These are phyloP conservation scores for Synodontis membranacea DNA, from an alignment of 2,113 vertebrate genomes.

Conservation along the genomic window DNA sequence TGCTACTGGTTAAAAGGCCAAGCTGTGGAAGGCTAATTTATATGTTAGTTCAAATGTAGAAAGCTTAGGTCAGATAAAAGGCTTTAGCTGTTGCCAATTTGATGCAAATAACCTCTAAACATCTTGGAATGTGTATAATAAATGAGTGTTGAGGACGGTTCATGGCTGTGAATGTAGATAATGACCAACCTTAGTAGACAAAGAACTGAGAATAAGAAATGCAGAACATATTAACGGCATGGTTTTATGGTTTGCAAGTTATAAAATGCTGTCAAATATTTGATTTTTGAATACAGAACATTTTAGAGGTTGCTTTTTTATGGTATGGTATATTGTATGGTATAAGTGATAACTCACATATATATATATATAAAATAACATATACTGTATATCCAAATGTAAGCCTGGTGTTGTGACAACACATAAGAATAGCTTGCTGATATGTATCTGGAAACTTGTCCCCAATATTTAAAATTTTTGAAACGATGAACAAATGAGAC, in stretches of 20 bases:
- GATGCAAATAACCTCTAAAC: neutral
- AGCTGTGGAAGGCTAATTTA: neutral
- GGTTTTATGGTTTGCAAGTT: neutral
- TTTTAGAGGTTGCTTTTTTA: constrained; percentile 6
- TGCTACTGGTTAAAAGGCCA: neutral
- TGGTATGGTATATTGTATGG: neutral
- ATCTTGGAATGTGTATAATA: neutral
- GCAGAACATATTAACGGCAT: neutral
- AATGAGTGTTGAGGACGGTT: neutral
- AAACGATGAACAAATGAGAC: neutral
- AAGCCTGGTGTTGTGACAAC: neutral
- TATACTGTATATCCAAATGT: neutral
- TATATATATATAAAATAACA: neutral
- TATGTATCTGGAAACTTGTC: neutral
- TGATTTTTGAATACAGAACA: constrained; percentile 6
- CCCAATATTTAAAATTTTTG: neutral
- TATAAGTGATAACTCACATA: neutral
- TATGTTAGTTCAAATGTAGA: neutral
- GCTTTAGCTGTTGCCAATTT: neutral
- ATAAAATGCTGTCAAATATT: too few relatives aligned
- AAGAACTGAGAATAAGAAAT: neutral
- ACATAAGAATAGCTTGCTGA: neutral
- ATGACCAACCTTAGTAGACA: neutral
- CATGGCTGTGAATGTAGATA: neutral
- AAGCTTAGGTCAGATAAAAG: neutral